Evolutionary conservation across 2,113 vertebrate species (phyloP), one percentile per base, ranked within the genome.

Genomic region (Apistogramma diplotaenia): DNA sequence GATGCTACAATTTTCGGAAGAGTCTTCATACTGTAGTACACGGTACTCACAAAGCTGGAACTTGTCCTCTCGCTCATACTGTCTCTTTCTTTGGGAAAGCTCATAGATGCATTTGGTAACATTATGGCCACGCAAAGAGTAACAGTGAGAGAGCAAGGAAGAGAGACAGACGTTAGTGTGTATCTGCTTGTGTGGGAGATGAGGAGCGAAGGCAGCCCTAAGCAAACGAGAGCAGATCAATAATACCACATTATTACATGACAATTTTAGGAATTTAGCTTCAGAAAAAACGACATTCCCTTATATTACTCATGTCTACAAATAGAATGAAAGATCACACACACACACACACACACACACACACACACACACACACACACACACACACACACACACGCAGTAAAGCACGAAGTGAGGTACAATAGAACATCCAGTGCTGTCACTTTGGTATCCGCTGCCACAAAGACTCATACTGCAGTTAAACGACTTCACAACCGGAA

Each of bases 1-100:
- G 81, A 83, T 83, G 86, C 84, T 76, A 84, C 74, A 79, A 81
- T 58, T 87, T 71, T 76, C 18, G 29, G 62, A 86, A 86, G 71
- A 79, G 76, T 67, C 67, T 71, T 84, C 57, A 79, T 23, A 80
- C 15, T 13, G 73, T 58, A 62, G 59, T 51, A 70, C 33, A 15
- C 15, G 49, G 3, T 53, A 67, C 60, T 35, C 60, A 56, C 23
- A 8, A 15, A 80, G 19, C 11, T 16, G 27, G 78, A 49, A 71
- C 43, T 37, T 70, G 19, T 29, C 31, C 33, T 76, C 67, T 33
- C 12, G 31, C 51, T 76, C 9, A 43, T 12, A 19, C 57, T 58
- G 55, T 62, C 71, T 74, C 10, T 3, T 43, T 81, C 51, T 29
- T 67, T 62, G 31, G 40, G 29, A 73, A 82, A 87, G 67, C 65